Base-by-base conservation (phyloP, 2,888 invertebrate species). In the Microctonus brassicae region DNA sequence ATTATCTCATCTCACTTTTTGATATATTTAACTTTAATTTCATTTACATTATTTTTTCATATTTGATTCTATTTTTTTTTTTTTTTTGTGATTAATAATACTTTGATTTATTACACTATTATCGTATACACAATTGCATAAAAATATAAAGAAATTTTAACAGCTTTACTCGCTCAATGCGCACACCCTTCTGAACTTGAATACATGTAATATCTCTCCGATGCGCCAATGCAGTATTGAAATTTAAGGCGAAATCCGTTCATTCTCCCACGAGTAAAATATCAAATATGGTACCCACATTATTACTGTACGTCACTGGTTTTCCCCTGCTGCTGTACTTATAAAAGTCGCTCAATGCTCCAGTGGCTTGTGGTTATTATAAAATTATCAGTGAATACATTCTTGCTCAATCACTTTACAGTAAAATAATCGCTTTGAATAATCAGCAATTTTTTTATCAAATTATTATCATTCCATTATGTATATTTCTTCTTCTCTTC, bases 111-210 rank as follows among this genome's bases (percentile, higher is more conserved):
- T 47, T 17, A n/a, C 17, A 47, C 17, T 47, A 4, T 47, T n/a
- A 17, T 17, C 7, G 17, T 47, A n/a, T 47, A n/a, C 7, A 7
- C 7, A n/a, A 29, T 64, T 55, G 70, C 73, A 64, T 55, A 67
- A 42, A 60, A 69, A 68, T 70, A 74, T 72, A 72, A 73, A 78
- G 75, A 81, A 77, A 78, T 73, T 80, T 78, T 76, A 77, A 76
- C 77, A 77, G 76, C 77, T 80, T 77, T 77, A 78, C 79, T 73
- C 78, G 79, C 69, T 79, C 78, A 81, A 77, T 76, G 82, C 80
- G 79, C 80, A 78, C 82, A 83, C 80, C 82, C 83, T 80, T 82
- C 83, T 82, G 79, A 82, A 81, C 78, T 7, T 47, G 10, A 1
- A 36, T 36, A 47, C 34, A 34, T 34, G 17, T 34, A 58, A n/a